Evolutionary conservation across 2,113 vertebrate species (phyloP), one percentile per base, ranked within the genome.

Genomic region (Notarius quadriscutis): DNA sequence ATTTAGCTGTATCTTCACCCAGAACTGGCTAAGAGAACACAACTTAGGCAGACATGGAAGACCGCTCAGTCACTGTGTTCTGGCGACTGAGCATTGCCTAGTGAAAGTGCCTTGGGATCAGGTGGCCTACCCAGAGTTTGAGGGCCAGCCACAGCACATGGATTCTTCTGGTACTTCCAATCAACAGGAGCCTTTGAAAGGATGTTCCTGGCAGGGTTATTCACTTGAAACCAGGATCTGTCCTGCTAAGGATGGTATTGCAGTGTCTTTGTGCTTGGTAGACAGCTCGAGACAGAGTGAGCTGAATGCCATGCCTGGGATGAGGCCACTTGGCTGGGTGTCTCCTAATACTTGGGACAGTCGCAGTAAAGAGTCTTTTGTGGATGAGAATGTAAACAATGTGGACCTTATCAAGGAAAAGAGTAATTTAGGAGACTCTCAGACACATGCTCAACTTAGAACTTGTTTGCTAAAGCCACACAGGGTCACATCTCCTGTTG

Each of bases 311-410:
- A 90, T 90, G 22, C 30, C 86, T 51, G 92, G 91, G 78, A 84
- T 86, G 11, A 93, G 91, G 72, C 92, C 93, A 0, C 62, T 93
- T 4, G 83, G 48, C 2, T 95, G 94, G 89, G 91, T 94, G 1
- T 86, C 95, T 86, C 95, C 96, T 27, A 94, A 93, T 85, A 92
- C 92, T 1, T 94, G 94, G 6, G 90, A 95, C 57, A 95, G 92
- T 84, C 81, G 93, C 72, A 87, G 89, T 48, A 89, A 81, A 71
- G 84, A 2, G 51, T 86, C 67, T 89, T 63, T 80, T 72, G 96
- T 95, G 69, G 96, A 96, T 15, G 96, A 97, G 27, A 97, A 97
- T 0, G 96, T 97, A 83, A 95, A 95, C 50, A 97, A 97, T 0
- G 96, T 97, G 83, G 95, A 96, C 62, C 91, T 90, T 55, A 88